A percentile compares a stretch with the other conserved stretches of the same genome.
phyloP scores from a whole-genome alignment of 37 sponge, comb jelly and placozoan genomes.

The Agelas oroides region DNA sequence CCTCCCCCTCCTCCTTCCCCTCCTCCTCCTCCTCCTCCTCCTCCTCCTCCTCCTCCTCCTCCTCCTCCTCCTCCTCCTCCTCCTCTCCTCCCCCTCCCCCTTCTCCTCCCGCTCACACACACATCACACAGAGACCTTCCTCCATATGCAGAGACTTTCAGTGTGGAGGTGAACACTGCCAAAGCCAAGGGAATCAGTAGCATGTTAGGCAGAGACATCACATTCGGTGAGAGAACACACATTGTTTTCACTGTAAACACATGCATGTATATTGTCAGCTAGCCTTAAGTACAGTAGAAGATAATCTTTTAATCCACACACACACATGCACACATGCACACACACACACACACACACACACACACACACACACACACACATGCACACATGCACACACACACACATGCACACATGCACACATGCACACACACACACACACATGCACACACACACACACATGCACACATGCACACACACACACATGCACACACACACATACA shows the following conservation, averaged over 20 bases:
- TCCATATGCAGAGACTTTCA: slow-evolving; percentile 31
- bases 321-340: not conserved
- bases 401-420: too few species aligned
- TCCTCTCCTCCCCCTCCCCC: too few species aligned
- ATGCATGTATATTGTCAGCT: not conserved
- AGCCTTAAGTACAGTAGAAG: not conserved
- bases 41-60: not conserved
- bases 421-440: too few species aligned
- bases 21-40: not conserved
- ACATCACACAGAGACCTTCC: slow-evolving; percentile 39
- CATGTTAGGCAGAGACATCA: slow-evolving; percentile 7
- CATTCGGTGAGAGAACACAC: slow-evolving; percentile 19
- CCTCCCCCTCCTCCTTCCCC: too few species aligned
- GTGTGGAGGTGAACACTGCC: slow-evolving; percentile 28
- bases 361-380: too few species aligned
- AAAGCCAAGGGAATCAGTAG: slow-evolving; percentile 7
- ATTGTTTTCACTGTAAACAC: too few species aligned
- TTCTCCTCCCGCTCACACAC: not conserved
- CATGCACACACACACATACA: not conserved
- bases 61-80: too few species aligned
- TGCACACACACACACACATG: too few species aligned
- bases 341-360: not conserved
- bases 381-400: too few species aligned
- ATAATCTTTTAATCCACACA: too few species aligned
- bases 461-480: not conserved